Conservation (phyloP, 2,888 invertebrate genomes). For the Drosophila silvestris region DNA sequence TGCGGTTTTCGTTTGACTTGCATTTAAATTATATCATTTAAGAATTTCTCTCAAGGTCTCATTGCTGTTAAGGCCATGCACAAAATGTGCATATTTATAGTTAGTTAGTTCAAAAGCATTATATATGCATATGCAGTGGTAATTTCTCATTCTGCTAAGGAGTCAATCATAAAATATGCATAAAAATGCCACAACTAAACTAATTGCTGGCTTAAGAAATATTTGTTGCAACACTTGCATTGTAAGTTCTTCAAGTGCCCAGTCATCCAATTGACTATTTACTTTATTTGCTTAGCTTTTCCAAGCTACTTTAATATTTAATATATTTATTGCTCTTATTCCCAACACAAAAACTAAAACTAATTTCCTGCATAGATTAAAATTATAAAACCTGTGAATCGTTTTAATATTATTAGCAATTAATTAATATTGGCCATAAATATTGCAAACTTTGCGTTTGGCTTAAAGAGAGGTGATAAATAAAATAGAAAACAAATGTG, state of each 20-base stretch:
- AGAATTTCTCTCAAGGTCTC: slow-evolving; percentile 21
- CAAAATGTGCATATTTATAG: slow-evolving; percentile 23
- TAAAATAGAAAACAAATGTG: slow-evolving; percentile 23
- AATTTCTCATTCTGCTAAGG: slow-evolving; percentile 7
- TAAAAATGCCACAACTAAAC: neutral
- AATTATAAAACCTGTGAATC: neutral
- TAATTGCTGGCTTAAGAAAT: neutral
- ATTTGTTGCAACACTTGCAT: neutral
- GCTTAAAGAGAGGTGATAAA: slow-evolving; percentile 26
- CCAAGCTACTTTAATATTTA: neutral
- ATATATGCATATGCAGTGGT: slow-evolving; percentile 16
- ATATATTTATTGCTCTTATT: neutral
- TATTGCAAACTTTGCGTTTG: slow-evolving; percentile 14
- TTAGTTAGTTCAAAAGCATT: slow-evolving; percentile 26
- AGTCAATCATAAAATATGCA: slow-evolving; percentile 22
- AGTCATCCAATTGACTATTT: neutral
- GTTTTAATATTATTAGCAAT: neutral
- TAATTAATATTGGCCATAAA: slow-evolving; percentile 31
- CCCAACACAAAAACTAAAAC: neutral
- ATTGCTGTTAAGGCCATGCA: slow-evolving; percentile 14
- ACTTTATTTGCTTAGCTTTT: neutral
- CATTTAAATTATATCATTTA: slow-evolving; percentile 38
- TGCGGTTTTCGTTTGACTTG: slow-evolving; percentile 11
- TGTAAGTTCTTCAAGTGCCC: neutral
- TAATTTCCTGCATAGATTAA: neutral